A percentile compares a stretch with the other conserved stretches of the same genome.
Evolutionary conservation across 2,797 vertebrate species (phyloP).

Genomic region (Acropternis orthonyx): DNA sequence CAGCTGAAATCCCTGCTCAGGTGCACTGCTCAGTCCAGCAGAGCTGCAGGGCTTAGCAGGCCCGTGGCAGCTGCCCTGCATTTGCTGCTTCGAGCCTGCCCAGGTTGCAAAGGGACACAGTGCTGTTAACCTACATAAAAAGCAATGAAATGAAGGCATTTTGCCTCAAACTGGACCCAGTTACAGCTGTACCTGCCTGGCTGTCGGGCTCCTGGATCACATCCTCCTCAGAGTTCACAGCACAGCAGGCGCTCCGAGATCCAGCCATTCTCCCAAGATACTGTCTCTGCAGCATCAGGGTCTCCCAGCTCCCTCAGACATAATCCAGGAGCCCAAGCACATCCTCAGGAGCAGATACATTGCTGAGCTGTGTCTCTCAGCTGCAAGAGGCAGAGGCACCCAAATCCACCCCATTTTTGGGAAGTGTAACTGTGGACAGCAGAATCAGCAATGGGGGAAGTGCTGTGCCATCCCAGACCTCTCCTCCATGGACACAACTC

Average conservation of each 20-base stretch:
- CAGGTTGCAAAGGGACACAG: not conserved
- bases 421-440: not conserved
- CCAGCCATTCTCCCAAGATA: accelerated
- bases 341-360: not conserved
- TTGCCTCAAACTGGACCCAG: not conserved
- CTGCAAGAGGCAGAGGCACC: not conserved
- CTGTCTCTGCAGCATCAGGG: not conserved
- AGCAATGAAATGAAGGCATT: not conserved
- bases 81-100: not conserved
- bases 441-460: not conserved
- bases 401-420: not conserved
- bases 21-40: not conserved
- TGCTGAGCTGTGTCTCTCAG: not conserved
- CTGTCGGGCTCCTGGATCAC: not conserved
- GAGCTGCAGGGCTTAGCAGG: not conserved
- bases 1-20: not conserved
- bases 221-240: not conserved
- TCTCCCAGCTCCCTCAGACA: not conserved
- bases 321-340: not conserved
- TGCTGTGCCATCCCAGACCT: accelerated
- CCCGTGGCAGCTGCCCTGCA: not conserved
- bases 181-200: not conserved
- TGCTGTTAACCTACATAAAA: not conserved
- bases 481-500: not conserved
- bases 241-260: not conserved